A percentile compares a stretch with the other conserved stretches of the same genome.
phyloP scores from a whole-genome alignment of 2,888 invertebrate species.

The Hirtodrosophila duncani region DNA sequence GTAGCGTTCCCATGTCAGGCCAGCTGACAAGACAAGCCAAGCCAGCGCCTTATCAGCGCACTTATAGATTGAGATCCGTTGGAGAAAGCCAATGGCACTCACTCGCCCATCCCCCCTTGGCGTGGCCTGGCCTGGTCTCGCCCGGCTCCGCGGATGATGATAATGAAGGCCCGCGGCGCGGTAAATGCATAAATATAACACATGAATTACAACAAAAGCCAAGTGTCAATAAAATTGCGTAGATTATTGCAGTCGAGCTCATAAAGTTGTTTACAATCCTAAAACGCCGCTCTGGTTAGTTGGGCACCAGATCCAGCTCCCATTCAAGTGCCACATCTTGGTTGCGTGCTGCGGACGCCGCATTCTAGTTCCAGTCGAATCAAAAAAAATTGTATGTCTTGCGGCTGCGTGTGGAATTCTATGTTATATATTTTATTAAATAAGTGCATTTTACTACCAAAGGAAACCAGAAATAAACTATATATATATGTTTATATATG shows the following conservation, averaged over 20 bases:
- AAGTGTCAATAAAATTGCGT: constrained; percentile 72
- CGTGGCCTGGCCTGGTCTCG: background rate
- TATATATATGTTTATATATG: no score
- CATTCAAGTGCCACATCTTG: constrained; percentile 62
- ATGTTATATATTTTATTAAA: constrained; percentile 74
- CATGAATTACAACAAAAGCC: constrained; percentile 51
- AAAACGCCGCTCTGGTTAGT: constrained; percentile 4
- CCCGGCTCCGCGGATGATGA: constrained; percentile 3
- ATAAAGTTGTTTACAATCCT: constrained; percentile 70
- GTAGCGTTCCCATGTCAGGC: constrained; percentile 52
- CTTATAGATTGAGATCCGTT: constrained; percentile 38
- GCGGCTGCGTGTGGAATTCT: constrained; percentile 52
- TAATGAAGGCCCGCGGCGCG: constrained; percentile 40
- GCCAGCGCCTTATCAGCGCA: constrained; percentile 40
- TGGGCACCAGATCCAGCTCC: constrained; percentile 4
- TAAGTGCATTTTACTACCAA: constrained; percentile 65
- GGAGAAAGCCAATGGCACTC: background rate
- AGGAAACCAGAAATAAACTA: constrained; percentile 11
- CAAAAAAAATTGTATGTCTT: constrained; percentile 12
- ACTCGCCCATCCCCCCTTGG: background rate
- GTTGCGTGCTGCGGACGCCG: constrained; percentile 44
- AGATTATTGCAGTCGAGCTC: constrained; percentile 70
- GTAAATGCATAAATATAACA: constrained; percentile 38
- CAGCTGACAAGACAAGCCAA: constrained; percentile 9
- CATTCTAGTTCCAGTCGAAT: constrained; percentile 20